A percentile compares a stretch with the other conserved stretches of the same genome.
These are phyloP conservation scores for Rhopalosiphum nymphaeae DNA, from an alignment of 2,888 invertebrate species.

Conservation along the genomic window DNA sequence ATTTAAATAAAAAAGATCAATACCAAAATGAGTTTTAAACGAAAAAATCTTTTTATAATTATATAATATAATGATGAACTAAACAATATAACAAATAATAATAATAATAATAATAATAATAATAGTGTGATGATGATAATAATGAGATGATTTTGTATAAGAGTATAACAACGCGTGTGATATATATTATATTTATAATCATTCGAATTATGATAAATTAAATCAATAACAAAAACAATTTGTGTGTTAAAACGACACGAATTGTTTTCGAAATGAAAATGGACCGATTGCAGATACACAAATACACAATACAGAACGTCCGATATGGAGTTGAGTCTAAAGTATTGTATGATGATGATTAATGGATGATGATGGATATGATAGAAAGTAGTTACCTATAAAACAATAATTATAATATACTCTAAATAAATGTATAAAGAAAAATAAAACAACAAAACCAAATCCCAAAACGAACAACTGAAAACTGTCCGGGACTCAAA, in stretches of 20 bases:
- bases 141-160: not conserved
- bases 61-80: not conserved
- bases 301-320: not conserved
- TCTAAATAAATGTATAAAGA: constrained; percentile 42
- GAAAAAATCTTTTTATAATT: constrained; percentile 26
- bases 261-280: constrained; percentile 23
- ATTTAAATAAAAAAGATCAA: constrained; percentile 41
- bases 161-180: not conserved
- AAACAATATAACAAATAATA: constrained; percentile 25
- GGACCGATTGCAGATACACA: not conserved
- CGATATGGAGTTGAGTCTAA: not conserved
- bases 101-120: constrained; percentile 34
- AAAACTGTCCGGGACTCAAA: constrained; percentile 63
- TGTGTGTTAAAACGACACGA: constrained; percentile 14
- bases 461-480: constrained; percentile 58
- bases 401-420: constrained; percentile 19
- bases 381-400: constrained; percentile 7
- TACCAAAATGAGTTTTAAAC: constrained; percentile 40
- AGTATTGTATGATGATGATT: not conserved
- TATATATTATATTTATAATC: not conserved
- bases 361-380: constrained; percentile 52
- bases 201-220: not conserved
- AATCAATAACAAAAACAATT: constrained; percentile 34
- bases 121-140: constrained; percentile 23
- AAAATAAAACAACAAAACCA: constrained; percentile 32